phyloP scores from a whole-genome alignment of 37 sponge, comb jelly and placozoan species.

The Oopsacas minuta region DNA sequence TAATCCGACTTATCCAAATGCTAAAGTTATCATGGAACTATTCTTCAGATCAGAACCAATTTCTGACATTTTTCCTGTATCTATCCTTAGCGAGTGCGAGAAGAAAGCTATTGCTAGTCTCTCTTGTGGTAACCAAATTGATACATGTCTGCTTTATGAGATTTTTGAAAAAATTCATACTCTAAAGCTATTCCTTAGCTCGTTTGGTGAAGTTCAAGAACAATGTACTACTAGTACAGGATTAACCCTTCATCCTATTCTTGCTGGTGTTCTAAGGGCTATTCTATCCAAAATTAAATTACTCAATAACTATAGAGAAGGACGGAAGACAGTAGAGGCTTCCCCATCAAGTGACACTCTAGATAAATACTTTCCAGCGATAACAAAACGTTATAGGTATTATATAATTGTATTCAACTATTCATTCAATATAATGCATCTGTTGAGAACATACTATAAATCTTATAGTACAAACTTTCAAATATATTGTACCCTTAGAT shows the following conservation, averaged over 20 bases:
- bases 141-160: too few species aligned
- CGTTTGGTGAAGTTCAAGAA: too few species aligned
- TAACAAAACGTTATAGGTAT: too few species aligned
- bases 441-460: background rate
- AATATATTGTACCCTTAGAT: too few species aligned
- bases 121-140: too few species aligned
- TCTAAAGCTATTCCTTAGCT: background rate
- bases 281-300: background rate
- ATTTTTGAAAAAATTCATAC: background rate
- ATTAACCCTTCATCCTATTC: background rate
- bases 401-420: background rate
- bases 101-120: background rate
- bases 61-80: background rate
- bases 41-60: background rate
- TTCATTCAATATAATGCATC: too few species aligned
- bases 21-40: too few species aligned
- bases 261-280: background rate
- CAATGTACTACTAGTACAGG: too few species aligned
- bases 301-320: too few species aligned
- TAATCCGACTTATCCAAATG: too few species aligned
- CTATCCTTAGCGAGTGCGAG: background rate
- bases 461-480: background rate
- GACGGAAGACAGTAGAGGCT: background rate
- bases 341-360: background rate
- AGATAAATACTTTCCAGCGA: too few species aligned